Evolutionary conservation across 64 coral and sea anemone species (phyloP).

Genomic region (Stylophora pistillata): DNA sequence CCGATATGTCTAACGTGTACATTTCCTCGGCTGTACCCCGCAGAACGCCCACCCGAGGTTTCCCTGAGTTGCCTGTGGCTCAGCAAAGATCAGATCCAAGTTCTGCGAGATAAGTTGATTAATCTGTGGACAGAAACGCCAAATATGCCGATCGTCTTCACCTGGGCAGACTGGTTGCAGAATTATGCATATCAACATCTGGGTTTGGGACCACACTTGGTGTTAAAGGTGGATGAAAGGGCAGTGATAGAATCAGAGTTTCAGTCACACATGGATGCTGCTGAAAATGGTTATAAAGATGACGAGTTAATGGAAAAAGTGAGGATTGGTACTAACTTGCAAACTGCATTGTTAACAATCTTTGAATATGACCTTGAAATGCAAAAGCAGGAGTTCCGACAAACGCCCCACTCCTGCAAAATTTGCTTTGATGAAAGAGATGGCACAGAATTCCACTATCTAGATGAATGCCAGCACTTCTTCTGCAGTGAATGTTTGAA

Average conservation of each 20-base stretch:
- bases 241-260: no score
- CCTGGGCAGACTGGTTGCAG: conserved; percentile 87
- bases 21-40: conserved; percentile 63
- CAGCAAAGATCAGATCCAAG: conserved; percentile 32
- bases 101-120: conserved; percentile 34
- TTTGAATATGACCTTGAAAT: conserved; percentile 86
- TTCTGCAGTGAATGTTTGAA: conserved; percentile 86
- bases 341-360: conserved; percentile 77
- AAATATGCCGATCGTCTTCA: conserved; percentile 66
- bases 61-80: conserved; percentile 81
- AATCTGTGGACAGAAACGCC: conserved; percentile 60
- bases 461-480: conserved; percentile 82
- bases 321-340: conserved; percentile 2
- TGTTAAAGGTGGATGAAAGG: conserved; percentile 37
- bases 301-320: not conserved
- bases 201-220: conserved; percentile 41
- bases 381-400: conserved; percentile 63
- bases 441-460: conserved; percentile 75
- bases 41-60: conserved; percentile 57
- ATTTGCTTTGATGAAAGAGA: conserved; percentile 91
- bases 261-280: not conserved
- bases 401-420: conserved; percentile 70
- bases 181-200: conserved; percentile 56
- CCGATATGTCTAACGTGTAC: conserved; percentile 56
- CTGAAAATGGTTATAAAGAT: not conserved